Evolutionary conservation across 2,888 invertebrate genomes (phyloP), one percentile per base, ranked within the genome.

Genomic region (Epirrhoe tristata): DNA sequence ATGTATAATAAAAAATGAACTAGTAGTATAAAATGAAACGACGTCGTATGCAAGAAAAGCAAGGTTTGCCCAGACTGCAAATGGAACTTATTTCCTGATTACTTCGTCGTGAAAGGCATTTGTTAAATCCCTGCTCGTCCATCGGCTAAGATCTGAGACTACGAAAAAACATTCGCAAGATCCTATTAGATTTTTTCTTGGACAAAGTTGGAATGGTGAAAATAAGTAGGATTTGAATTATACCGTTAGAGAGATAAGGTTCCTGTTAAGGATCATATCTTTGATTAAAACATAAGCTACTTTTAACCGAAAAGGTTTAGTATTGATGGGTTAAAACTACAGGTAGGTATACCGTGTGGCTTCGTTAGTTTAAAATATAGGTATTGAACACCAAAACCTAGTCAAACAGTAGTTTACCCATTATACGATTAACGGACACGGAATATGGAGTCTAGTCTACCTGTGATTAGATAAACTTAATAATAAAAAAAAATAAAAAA

Each of bases 21-120:
- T n/a, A n/a, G n/a, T n/a, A n/a, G n/a, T n/a, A 10, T 39, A 10
- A 10, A 12, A 43, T 12, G 12, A 43, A 12, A 43, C 12, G 5
- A 43, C 8, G 3, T 12, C 36, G 39, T 43, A 43, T 43, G 39
- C 39, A 43, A 43, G 12, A 43, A 43, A 50, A 50, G 24, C 12
- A 50, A 58, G 24, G 48, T 34, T 51, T 34, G 5, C 34, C 17
- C 32, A 50, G 58, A 50, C 34, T 50, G 34, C 48, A 16, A 39
- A 39, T 31, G 14, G 54, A 72, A 75, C 74, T 73, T 76, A 73
- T 71, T 70, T 74, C 63, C 71, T 80, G 77, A 80, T 78, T 78
- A 77, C 76, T 78, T 72, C 61, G 64, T 71, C 74, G 75, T 68
- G 72, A 68, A 67, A 73, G 70, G 69, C 73, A 65, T 75, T 77